phyloP scores from a whole-genome alignment of 2,888 invertebrate species.

The Punctoribates punctum region DNA sequence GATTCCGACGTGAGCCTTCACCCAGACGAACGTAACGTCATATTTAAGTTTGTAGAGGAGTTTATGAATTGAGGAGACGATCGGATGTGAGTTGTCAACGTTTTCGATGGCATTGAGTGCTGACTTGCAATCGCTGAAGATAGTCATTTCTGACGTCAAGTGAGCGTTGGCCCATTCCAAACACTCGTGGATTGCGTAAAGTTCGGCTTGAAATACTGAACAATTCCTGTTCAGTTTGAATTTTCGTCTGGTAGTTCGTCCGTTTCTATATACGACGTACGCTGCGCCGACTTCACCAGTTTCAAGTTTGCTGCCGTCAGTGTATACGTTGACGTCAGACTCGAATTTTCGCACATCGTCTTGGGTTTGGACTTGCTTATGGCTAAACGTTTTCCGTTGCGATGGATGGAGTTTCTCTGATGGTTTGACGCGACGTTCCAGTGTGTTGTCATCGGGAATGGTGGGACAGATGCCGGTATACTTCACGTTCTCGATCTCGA shows the following conservation, averaged over 20 bases:
- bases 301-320: conserved; percentile 9
- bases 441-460: neutral
- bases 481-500: neutral
- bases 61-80: neutral
- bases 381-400: neutral
- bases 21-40: neutral
- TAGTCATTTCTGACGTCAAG: neutral
- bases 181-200: neutral
- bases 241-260: neutral
- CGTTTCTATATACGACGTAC: neutral
- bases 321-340: neutral
- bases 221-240: neutral
- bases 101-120: neutral
- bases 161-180: neutral
- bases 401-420: neutral
- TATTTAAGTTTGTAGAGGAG: neutral
- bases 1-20: conserved; percentile 11
- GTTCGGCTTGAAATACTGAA: conserved; percentile 23
- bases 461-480: neutral
- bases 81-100: neutral
- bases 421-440: neutral
- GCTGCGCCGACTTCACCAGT: neutral
- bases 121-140: neutral
- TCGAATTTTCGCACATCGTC: neutral
- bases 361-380: neutral